Evolutionary conservation across 2,797 vertebrate species (phyloP).

Genomic region (Nasua narica): DNA sequence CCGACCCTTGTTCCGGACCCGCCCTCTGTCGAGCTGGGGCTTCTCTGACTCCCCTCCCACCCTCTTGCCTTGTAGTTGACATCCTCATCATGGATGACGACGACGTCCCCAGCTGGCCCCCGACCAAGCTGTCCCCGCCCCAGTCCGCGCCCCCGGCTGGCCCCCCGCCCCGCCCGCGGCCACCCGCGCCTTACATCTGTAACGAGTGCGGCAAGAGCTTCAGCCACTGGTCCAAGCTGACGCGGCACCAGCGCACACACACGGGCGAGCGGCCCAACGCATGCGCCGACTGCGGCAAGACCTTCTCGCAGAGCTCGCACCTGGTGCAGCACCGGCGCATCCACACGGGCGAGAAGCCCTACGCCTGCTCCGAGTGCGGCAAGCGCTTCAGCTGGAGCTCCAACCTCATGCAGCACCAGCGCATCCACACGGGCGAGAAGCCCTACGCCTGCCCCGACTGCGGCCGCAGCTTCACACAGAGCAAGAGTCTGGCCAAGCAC

Average conservation of each 20-base stretch:
- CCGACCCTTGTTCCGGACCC: no score
- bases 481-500: constrained; percentile 85
- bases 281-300: constrained; percentile 83
- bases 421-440: constrained; percentile 83
- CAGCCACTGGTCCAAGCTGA: constrained; percentile 84
- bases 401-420: constrained; percentile 84
- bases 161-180: constrained; percentile 68
- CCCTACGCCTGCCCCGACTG: constrained; percentile 82
- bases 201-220: constrained; percentile 85
- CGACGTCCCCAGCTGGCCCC: constrained; percentile 63
- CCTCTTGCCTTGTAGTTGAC: constrained; percentile 65
- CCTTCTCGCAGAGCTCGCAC: constrained; percentile 84
- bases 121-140: constrained; percentile 52
- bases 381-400: constrained; percentile 86
- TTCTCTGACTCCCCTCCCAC: neutral
- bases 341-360: constrained; percentile 83
- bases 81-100: constrained; percentile 78
- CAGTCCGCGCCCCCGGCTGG: constrained; percentile 1
- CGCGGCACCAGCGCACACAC: constrained; percentile 83
- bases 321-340: constrained; percentile 84
- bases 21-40: no score
- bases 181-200: constrained; percentile 79
- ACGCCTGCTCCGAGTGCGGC: constrained; percentile 82
- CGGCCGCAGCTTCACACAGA: constrained; percentile 84
- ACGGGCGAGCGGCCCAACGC: constrained; percentile 83